A percentile compares a stretch with the other conserved stretches of the same genome.
Evolutionary conservation across 37 sponge, comb jelly and placozoan genomes (phyloP).

Genomic region (Spongilla lacustris): DNA sequence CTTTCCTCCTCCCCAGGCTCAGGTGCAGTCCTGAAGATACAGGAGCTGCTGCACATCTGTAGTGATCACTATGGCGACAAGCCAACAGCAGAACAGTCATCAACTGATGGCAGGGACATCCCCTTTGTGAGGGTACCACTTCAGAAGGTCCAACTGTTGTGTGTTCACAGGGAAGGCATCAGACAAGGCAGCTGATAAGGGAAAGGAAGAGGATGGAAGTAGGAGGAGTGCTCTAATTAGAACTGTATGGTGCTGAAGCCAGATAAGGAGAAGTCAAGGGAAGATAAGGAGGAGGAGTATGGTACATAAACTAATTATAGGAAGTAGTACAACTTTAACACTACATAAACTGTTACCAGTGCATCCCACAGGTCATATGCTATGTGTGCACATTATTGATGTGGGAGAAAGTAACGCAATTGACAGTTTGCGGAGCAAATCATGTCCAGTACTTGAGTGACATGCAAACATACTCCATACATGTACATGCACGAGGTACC

Average conservation of each 20-base stretch:
- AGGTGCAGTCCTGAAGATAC: conserved; percentile 93
- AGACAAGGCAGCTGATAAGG: conserved; percentile 7
- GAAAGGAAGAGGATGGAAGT: conserved; percentile 21
- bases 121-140: too few species aligned
- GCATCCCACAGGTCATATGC: too few species aligned
- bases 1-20: conserved; percentile 63
- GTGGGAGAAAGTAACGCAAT: too few species aligned
- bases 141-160: not conserved
- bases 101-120: not conserved
- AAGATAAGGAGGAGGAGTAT: conserved; percentile 40
- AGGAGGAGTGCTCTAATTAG: not conserved
- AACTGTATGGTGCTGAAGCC: not conserved
- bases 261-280: not conserved
- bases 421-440: too few species aligned
- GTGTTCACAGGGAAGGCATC: not conserved
- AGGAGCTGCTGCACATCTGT: conserved; percentile 91
- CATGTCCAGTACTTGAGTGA: too few species aligned
- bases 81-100: conserved; percentile 20
- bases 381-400: too few species aligned
- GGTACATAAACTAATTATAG: too few species aligned
- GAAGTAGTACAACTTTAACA: too few species aligned
- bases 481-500: too few species aligned
- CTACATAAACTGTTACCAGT: too few species aligned
- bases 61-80: conserved; percentile 74
- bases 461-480: too few species aligned